These are phyloP conservation scores for Orgyia antiqua DNA, from an alignment of 2,888 invertebrate species.

Conservation along the genomic window DNA sequence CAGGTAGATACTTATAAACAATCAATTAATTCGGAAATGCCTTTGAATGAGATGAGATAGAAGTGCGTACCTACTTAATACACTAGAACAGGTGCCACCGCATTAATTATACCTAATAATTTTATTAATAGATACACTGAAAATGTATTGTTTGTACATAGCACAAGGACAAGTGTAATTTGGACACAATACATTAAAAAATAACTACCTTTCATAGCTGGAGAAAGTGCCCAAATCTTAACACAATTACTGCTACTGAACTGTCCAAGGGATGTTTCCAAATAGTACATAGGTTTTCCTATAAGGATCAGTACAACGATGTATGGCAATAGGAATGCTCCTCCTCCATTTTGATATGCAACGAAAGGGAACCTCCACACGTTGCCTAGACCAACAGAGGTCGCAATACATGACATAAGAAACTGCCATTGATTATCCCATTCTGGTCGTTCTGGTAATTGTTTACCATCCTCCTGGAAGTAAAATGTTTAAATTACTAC, in stretches of 20 bases:
- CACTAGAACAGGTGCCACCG: too few species aligned
- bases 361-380: constrained; percentile 81
- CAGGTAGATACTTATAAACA: too few species aligned
- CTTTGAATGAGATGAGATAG: too few species aligned
- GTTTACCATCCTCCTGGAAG: constrained; percentile 2
- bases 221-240: constrained; percentile 82
- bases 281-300: constrained; percentile 89
- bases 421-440: constrained; percentile 85
- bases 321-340: constrained; percentile 86
- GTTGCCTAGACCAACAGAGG: constrained; percentile 85
- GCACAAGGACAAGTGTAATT: too few species aligned
- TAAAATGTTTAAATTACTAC: too few species aligned
- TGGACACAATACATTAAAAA: too few species aligned
- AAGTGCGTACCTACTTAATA: too few species aligned
- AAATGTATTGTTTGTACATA: too few species aligned
- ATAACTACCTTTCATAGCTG: constrained; percentile 88
- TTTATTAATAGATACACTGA: too few species aligned
- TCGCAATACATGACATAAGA: constrained; percentile 85
- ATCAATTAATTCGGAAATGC: too few species aligned
- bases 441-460: constrained; percentile 40
- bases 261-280: constrained; percentile 91
- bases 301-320: constrained; percentile 82
- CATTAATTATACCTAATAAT: too few species aligned
- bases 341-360: constrained; percentile 85
- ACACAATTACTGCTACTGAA: constrained; percentile 89